These are phyloP conservation scores for Crocidura indochinensis DNA, from an alignment of 2,797 vertebrate genomes.

Conservation along the genomic window DNA sequence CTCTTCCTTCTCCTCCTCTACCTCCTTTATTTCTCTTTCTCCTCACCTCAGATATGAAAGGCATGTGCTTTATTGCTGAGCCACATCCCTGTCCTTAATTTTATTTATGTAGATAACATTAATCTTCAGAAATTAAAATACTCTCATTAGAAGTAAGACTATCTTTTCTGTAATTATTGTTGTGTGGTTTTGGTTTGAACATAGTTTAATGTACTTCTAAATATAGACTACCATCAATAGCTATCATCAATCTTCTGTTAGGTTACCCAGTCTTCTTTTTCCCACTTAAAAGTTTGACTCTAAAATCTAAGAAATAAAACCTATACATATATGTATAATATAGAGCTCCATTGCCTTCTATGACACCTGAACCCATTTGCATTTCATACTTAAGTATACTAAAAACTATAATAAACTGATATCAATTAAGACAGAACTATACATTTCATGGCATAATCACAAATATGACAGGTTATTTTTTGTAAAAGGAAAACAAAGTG, in stretches of 20 bases:
- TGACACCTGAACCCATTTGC: constrained; percentile 29
- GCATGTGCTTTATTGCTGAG: too few relatives aligned
- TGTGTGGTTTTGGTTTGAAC: too few relatives aligned
- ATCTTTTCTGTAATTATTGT: neutral
- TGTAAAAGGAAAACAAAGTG: too few relatives aligned
- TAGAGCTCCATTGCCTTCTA: constrained; percentile 2
- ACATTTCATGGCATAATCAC: too few relatives aligned
- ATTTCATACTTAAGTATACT: constrained; percentile 51
- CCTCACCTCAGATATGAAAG: too few relatives aligned
- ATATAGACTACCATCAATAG: neutral
- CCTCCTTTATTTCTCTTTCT: too few relatives aligned
- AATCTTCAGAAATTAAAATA: constrained; percentile 4
- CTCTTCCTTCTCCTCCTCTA: too few relatives aligned
- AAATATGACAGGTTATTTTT: too few relatives aligned
- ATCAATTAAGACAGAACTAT: constrained; percentile 3
- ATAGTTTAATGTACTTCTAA: neutral
- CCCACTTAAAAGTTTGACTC: neutral
- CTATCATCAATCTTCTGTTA: neutral
- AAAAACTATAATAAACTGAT: constrained; percentile 45
- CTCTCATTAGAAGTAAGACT: constrained; percentile 23
- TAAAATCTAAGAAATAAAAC: constrained; percentile 36
- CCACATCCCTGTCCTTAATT: too few relatives aligned
- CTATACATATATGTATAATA: neutral
- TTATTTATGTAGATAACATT: neutral
- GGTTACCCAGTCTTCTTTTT: constrained; percentile 11